Evolutionary conservation across 2,888 invertebrate species (phyloP).

Genomic region (Macrophya annulata): DNA sequence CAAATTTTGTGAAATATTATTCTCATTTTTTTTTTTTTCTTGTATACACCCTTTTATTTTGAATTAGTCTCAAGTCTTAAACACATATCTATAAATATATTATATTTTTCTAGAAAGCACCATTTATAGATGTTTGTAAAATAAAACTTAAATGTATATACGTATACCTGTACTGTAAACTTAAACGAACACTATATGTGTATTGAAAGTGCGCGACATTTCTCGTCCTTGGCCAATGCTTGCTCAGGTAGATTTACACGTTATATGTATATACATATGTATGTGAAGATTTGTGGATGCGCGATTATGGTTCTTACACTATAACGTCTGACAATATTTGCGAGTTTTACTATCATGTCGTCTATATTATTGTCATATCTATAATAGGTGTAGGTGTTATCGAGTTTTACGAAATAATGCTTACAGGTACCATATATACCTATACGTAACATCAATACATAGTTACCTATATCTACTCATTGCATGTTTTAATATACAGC

Average conservation of each 20-base stretch:
- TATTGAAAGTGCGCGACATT: slow-evolving; percentile 50
- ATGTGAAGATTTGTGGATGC: neutral
- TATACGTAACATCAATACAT: no score
- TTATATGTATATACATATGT: neutral
- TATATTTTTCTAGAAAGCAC: neutral
- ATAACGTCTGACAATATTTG: neutral
- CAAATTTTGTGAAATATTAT: neutral
- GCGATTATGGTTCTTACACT: neutral
- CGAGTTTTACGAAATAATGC: neutral
- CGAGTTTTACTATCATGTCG: neutral
- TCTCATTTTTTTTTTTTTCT: no score
- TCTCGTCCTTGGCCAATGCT: slow-evolving; percentile 47
- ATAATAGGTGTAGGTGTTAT: neutral
- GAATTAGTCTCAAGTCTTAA: neutral
- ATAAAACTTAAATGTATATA: neutral
- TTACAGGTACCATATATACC: neutral
- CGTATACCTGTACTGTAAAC: neutral
- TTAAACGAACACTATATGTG: neutral
- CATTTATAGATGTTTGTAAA: neutral
- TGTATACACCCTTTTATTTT: neutral
- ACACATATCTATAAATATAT: neutral
- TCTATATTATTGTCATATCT: neutral
- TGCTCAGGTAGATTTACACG: slow-evolving; percentile 5
- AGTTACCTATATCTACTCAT: no score
- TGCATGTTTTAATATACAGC: no score